Base-by-base conservation (phyloP, 37 sponge, comb jelly and placozoan species). In the Hexactinellida sp. region DNA sequence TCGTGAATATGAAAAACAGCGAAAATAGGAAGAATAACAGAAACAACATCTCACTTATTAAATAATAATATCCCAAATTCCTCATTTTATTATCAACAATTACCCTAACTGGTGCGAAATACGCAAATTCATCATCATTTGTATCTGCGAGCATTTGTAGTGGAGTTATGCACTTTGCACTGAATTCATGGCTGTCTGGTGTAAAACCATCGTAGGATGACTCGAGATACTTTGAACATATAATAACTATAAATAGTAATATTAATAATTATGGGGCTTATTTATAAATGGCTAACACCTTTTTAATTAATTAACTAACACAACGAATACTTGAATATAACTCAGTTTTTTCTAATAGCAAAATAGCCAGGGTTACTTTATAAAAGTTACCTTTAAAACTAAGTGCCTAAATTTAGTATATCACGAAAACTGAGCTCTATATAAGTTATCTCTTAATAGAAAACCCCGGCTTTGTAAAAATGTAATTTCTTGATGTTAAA, bases 51-150 rank as follows among this genome's bases (percentile, higher is more conserved):
- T 63, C 76, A 25, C 25, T 7, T n/a, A 63, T 5, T n/a, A 63
- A 63, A 63, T 63, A 63, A 63, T 63, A 63, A 63, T 63, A 25
- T 7, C 76, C 76, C 5, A 63, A 7, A 25, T 28, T 63, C 34
- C 76, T n/a, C 76, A 63, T 63, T 63, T 63, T 63, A 5, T 63
- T 63, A 23, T 63, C 76, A 3, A 63, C 76, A 63, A 63, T 63
- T 25, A 63, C 76, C 30, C 76, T 7, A 7, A 63, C 76, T 23
- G 34, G 30, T 25, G 76, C 19, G 13, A 21, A 23, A 28, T 21
- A 63, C 30, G 76, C 76, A 25, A 63, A 63, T 7, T 63, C 34
- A 21, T 63, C 76, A 63, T 63, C 76, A 7, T n/a, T 7, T n/a
- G 76, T 63, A 10, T 63, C 76, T 63, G 76, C 76, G 5, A 63